Base-by-base conservation (phyloP, 2,797 vertebrate species). In the Arnoldichthys spilopterus region DNA sequence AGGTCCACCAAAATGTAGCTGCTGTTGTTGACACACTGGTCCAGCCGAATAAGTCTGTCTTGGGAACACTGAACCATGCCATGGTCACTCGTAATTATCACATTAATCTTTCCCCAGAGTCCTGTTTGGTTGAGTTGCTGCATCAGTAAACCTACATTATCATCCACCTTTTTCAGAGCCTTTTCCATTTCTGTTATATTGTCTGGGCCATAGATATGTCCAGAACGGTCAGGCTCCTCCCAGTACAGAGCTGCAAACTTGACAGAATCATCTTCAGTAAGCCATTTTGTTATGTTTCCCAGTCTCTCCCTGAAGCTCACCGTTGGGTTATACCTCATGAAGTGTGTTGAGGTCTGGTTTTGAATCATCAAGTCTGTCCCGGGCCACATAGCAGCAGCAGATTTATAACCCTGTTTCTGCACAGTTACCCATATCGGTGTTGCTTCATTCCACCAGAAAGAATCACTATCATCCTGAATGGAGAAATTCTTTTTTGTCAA, bases 41-140 rank as follows among this genome's bases (percentile, higher is more conserved):
- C 94, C 88, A 99, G 89, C 22, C 49, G 40, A 74, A 99, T 98
- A 81, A 96, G 73, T 78, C 90, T 95, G 0, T 96, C 64, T 2
- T 88, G 2, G 1, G 96, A 96, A 69, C 96, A 98, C 86, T 98
- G 95, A 20, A 93, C 82, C 97, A 99, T 99, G 28, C 98, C 98
- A 28, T 99, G 98, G 88, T 99, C 98, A 12, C 98, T 99, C 49
- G 96, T 98, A 75, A 99, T 88, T 1, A 99, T 87, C 26, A 99
- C 54, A 73, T 98, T 99, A 45, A 97, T 51, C 28, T 64, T 90
- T n/a, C 95, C 96, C 97, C 96, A 99, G 49, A 99, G 85, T 6
- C 92, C 94, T 0, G 76, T 81, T 0, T 72, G 64, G 66, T 95
- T 95, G 77, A 99, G 87, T 85, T 93, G 93, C 0, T 87, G 81